phyloP scores from a whole-genome alignment of 2,113 vertebrate species.

The Catagonus wagneri region DNA sequence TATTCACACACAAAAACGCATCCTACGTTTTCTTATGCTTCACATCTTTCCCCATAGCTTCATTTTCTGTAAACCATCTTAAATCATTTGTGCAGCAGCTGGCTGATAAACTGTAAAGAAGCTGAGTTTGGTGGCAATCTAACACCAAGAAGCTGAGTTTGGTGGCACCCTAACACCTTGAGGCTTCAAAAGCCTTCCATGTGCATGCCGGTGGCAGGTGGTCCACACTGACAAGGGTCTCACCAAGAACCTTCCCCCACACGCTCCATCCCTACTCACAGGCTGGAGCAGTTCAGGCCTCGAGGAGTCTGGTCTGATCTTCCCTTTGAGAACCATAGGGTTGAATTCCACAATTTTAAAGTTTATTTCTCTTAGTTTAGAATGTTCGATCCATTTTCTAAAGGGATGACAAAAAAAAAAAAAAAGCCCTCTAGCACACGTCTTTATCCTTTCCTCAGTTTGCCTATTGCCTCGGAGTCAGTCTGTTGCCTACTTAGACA shows the following conservation, averaged over 20 bases:
- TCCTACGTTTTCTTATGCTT: background rate
- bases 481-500: background rate
- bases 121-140: background rate
- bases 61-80: background rate
- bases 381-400: constrained; percentile 96
- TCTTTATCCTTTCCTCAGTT: background rate
- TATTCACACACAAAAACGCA: background rate
- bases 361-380: constrained; percentile 92
- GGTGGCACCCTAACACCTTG: background rate
- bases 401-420: constrained; percentile 58
- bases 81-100: background rate
- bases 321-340: constrained; percentile 94
- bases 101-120: constrained; percentile 24
- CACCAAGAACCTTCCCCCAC: background rate
- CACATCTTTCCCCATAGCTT: background rate
- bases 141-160: background rate
- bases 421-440: rapidly evolving
- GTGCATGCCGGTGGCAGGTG: too few species aligned
- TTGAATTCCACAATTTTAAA: constrained; percentile 97
- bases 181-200: background rate
- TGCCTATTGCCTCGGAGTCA: background rate
- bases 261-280: constrained; percentile 87
- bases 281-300: constrained; percentile 97
- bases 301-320: constrained; percentile 94
- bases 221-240: rapidly evolving